A percentile compares a stretch with the other conserved stretches of the same genome.
Conservation (phyloP, 2,113 vertebrate genomes). For the Uropsilus gracilis region DNA sequence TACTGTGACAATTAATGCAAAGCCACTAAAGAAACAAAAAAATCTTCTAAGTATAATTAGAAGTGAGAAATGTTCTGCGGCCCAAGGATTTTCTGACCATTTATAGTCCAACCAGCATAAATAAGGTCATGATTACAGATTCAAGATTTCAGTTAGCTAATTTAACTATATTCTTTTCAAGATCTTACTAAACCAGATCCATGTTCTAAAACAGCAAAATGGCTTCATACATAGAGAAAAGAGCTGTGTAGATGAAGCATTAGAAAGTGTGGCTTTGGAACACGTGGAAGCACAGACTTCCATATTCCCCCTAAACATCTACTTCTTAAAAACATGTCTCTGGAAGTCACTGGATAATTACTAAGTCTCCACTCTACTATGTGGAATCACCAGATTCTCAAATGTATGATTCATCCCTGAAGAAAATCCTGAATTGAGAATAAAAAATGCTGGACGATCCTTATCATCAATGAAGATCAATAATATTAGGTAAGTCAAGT, state of each 20-base stretch:
- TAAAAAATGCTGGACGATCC: not conserved
- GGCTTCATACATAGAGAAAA: not conserved
- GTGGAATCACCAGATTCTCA: not conserved
- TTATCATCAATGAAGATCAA: not conserved
- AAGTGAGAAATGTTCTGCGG: conserved; percentile 72
- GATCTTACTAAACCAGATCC: not conserved
- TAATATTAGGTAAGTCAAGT: not conserved
- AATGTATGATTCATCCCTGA: not conserved
- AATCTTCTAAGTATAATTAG: conserved; percentile 61
- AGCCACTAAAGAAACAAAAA: conserved; percentile 50
- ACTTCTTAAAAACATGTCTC: not conserved
- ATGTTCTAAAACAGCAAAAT: not conserved
- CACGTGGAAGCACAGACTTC: not conserved
- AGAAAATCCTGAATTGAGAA: not conserved
- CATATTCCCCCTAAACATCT: not conserved
- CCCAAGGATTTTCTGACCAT: conserved; percentile 17
- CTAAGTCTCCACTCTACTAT: not conserved
- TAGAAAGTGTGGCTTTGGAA: not conserved
- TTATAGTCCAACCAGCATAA: conserved; percentile 14
- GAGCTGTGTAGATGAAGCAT: fast-evolving
- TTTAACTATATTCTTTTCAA: conserved; percentile 23
- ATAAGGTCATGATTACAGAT: not conserved
- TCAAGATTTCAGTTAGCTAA: not conserved
- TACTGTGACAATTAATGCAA: conserved; percentile 54
- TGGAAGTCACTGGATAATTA: not conserved